These are phyloP conservation scores for Conger conger DNA, from an alignment of 2,113 vertebrate species.

Conservation along the genomic window DNA sequence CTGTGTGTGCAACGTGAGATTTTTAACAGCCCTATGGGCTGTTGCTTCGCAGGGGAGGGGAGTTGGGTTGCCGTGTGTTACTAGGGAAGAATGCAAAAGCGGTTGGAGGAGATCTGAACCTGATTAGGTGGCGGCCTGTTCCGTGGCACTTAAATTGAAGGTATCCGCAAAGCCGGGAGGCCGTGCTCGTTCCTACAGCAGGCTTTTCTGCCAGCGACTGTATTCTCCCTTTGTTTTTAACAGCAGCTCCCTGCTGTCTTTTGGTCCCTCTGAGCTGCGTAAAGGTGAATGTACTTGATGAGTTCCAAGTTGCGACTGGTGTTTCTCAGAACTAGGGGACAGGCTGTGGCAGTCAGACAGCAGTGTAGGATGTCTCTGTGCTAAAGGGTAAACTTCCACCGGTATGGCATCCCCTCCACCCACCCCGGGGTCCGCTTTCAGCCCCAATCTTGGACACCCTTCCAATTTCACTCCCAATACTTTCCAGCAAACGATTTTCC, in stretches of 20 bases:
- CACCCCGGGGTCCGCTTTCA: background rate
- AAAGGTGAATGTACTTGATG: slow-evolving; percentile 42
- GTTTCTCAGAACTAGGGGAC: slow-evolving; percentile 62
- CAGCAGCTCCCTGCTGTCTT: background rate
- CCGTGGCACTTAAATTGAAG: background rate
- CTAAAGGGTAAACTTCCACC: slow-evolving; percentile 59
- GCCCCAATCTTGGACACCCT: background rate
- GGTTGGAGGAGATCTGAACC: background rate
- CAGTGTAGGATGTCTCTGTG: slow-evolving; percentile 62
- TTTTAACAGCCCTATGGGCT: background rate
- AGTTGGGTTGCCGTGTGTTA: background rate
- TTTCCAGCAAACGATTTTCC: slow-evolving; percentile 58
- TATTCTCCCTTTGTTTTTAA: background rate
- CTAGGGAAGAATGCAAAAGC: background rate
- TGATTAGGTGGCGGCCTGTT: background rate
- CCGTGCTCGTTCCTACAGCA: background rate
- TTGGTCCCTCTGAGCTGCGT: slow-evolving; percentile 8
- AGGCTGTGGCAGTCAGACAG: slow-evolving; percentile 38
- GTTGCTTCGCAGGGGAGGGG: background rate
- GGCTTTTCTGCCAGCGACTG: background rate
- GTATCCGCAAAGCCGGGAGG: background rate
- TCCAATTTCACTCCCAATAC: slow-evolving; percentile 16
- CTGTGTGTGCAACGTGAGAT: background rate
- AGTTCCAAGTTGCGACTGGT: slow-evolving; percentile 48
- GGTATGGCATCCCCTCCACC: background rate